Base-by-base conservation (phyloP, 2,888 invertebrate species). In the Myathropa florea region DNA sequence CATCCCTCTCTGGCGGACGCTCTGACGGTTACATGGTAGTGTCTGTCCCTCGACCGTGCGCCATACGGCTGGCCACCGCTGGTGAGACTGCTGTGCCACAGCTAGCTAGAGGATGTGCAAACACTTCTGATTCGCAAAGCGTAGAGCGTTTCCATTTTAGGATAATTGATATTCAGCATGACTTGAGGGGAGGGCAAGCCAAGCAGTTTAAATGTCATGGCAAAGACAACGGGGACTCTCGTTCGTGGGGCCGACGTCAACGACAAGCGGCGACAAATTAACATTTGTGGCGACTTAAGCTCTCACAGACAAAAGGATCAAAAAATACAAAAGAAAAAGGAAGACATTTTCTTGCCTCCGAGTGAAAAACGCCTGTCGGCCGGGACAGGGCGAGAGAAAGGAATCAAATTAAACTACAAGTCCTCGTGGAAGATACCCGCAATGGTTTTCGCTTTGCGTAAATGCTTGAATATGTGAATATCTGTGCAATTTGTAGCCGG, bases 81-180 rank as follows among this genome's bases (percentile, higher is more conserved):
- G 57, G 10, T 24, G 55, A n/a, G n/a, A n/a, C 24, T 39, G 57
- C 60, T 18, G 30, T 18, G 36, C 53, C 57, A 14, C 26, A 24
- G 57, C 57, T 57, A 9, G 10, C 55, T 28, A n/a, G 12, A 26
- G 36, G 60, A 76, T 78, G 64, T 83, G 75, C 82, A 86, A 68
- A 86, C 82, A 86, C 61, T 75, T 83, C 23, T 70, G 78, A 86
- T 78, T 86, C 83, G 78, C 63, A 78, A 75, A 83, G 46, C 46
- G 46, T 46, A 46, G 46, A 46, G 60, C 75, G 75, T 82, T 75
- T 78, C 53, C 73, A 75, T 82, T 79, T 83, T 75, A 76, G 70
- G 78, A 86, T 86, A 86, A 83, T 86, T 86, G 86, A 79, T 79
- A 79, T 86, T 86, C 86, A 86, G 78, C 82, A 86, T 59, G 46